A percentile compares a stretch with the other conserved stretches of the same genome.
These are phyloP conservation scores for Astropecten irregularis DNA, from an alignment of 53 echinoderm and acorn worm species.

Conservation along the genomic window DNA sequence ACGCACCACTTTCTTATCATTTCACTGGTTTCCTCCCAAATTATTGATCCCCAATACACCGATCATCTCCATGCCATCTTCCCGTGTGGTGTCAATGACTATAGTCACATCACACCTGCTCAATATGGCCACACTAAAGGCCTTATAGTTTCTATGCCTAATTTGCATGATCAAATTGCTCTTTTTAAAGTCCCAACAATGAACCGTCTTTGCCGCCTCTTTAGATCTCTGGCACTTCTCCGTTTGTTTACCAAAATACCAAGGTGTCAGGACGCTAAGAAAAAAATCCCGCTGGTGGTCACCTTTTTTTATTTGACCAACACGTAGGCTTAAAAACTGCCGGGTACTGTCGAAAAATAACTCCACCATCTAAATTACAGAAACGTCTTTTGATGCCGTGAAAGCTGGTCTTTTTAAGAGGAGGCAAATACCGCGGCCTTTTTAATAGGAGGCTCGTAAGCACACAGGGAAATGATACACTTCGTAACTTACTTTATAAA, in stretches of 20 bases:
- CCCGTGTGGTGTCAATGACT: neutral
- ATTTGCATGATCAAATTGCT: constrained; percentile 43
- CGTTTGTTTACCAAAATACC: constrained; percentile 46
- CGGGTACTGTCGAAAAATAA: neutral
- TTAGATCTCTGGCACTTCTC: neutral
- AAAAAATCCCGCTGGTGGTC: neutral
- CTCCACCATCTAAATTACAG: too few relatives aligned
- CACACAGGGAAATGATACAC: too few relatives aligned
- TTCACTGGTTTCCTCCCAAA: neutral
- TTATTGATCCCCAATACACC: neutral
- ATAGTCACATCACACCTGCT: neutral
- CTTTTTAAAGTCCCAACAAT: constrained; percentile 28
- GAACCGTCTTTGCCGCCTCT: neutral
- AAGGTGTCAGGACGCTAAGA: neutral
- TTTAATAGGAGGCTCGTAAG: too few relatives aligned
- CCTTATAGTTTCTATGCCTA: too few relatives aligned
- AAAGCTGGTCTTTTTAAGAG: too few relatives aligned
- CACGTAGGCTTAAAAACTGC: neutral
- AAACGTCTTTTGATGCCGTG: too few relatives aligned
- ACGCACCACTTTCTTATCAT: too few relatives aligned
- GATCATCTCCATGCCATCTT: neutral
- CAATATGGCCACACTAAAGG: too few relatives aligned
- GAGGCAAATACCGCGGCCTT: too few relatives aligned
- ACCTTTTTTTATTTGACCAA: neutral
- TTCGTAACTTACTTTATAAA: too few relatives aligned